Conservation (phyloP, 2,797 vertebrate species). For the Tinamus major region DNA sequence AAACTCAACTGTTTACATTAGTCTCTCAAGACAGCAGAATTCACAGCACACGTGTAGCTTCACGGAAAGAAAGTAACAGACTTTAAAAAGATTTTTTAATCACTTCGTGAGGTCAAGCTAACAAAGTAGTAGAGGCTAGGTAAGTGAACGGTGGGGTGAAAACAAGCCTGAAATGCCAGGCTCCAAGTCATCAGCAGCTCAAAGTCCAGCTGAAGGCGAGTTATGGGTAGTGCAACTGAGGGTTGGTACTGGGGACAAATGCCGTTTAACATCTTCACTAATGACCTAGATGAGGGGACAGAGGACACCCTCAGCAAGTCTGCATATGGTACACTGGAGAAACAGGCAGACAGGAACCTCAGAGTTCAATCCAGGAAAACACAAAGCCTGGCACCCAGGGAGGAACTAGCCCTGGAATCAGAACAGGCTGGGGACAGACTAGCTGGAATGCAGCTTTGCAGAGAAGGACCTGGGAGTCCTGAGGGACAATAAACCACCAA, state of each 20-base stretch:
- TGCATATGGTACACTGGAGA: background rate
- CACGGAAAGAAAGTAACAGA: too few relatives aligned
- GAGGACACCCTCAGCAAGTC: background rate
- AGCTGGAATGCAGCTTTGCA: background rate
- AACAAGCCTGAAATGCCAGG: background rate
- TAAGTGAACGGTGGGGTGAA: background rate
- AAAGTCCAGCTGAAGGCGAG: too few relatives aligned
- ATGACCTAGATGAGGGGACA: too few relatives aligned
- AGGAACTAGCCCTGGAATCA: background rate
- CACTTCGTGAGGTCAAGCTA: background rate
- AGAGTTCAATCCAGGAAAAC: background rate
- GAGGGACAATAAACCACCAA: background rate
- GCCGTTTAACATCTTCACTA: too few relatives aligned
- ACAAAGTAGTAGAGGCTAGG: background rate
- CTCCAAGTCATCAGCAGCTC: too few relatives aligned
- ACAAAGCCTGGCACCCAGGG: background rate
- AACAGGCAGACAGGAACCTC: background rate
- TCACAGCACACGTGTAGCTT: too few relatives aligned
- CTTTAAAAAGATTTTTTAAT: too few relatives aligned
- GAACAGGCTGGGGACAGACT: background rate
- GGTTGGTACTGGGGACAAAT: too few relatives aligned
- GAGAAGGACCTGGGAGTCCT: background rate
- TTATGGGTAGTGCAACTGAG: too few relatives aligned
- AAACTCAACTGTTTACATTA: too few relatives aligned
- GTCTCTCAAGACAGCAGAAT: too few relatives aligned